A percentile compares a stretch with the other conserved stretches of the same genome.
phyloP scores from a whole-genome alignment of 2,888 invertebrate species.

The Electrophaes corylata region DNA sequence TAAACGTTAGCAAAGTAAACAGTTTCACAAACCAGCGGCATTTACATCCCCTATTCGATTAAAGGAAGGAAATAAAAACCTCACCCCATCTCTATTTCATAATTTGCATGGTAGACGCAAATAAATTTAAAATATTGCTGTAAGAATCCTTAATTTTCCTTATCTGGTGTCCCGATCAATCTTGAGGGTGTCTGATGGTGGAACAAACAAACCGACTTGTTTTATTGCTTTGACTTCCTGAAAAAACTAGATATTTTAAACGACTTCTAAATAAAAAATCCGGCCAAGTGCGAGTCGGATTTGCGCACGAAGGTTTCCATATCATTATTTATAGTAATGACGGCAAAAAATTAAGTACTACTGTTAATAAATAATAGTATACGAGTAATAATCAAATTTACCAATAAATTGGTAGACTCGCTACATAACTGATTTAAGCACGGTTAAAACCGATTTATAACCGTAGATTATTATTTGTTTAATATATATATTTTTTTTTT shows the following conservation, averaged over 20 bases:
- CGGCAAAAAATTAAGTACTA: no score
- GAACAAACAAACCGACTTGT: constrained; percentile 30
- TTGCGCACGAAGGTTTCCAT: no score
- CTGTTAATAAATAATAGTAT: no score
- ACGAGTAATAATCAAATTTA: no score
- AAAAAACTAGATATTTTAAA: not conserved
- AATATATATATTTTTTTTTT: no score
- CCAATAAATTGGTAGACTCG: no score
- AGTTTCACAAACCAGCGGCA: constrained; percentile 52
- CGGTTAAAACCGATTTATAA: no score
- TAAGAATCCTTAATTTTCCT: constrained; percentile 72
- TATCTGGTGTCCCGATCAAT: constrained; percentile 70
- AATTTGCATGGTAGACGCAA: constrained; percentile 82
- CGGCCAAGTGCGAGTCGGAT: no score
- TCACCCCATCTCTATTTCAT: constrained; percentile 76
- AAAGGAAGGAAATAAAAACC: constrained; percentile 67
- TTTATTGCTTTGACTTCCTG: constrained; percentile 24
- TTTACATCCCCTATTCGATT: constrained; percentile 79
- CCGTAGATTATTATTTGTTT: no score
- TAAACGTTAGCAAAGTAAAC: constrained; percentile 64
- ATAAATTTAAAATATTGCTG: constrained; percentile 81
- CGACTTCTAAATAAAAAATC: no score
- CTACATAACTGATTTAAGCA: no score
- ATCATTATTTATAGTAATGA: no score
- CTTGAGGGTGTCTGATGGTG: constrained; percentile 46